phyloP scores from a whole-genome alignment of 64 coral and sea anemone genomes.

The Montipora cactus region DNA sequence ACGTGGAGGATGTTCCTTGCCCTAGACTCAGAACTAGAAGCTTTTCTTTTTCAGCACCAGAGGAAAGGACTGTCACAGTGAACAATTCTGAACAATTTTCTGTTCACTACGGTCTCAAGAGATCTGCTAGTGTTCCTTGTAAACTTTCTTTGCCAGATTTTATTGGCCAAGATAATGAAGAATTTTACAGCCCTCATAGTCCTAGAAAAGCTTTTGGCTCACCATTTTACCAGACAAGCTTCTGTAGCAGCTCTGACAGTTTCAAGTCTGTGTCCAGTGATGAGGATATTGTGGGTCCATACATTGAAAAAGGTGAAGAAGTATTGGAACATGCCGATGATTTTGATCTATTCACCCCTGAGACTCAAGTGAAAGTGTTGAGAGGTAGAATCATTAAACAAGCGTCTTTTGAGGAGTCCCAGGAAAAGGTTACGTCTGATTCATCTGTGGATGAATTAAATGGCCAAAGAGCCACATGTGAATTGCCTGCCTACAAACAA shows the following conservation, averaged over 20 bases:
- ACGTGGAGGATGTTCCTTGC: neutral
- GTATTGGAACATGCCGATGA: slow-evolving; percentile 38
- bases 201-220: slow-evolving; percentile 42
- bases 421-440: neutral
- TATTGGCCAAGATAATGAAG: neutral
- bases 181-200: neutral
- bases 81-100: neutral
- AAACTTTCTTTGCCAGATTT: neutral
- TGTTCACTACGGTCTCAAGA: neutral
- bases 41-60: slow-evolving; percentile 12
- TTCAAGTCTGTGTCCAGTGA: slow-evolving; percentile 80
- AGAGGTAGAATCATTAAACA: slow-evolving; percentile 50
- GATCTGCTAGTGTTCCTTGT: slow-evolving; percentile 44
- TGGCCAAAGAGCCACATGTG: neutral
- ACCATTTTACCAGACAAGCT: slow-evolving; percentile 71
- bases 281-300: slow-evolving; percentile 45
- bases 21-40: slow-evolving; percentile 5
- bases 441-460: neutral
- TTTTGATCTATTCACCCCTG: slow-evolving; percentile 1
- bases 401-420: slow-evolving; percentile 61
- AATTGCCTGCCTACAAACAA: neutral
- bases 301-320: slow-evolving; percentile 86
- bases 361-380: neutral
- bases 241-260: slow-evolving; percentile 70
- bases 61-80: neutral